Evolutionary conservation across 1,140 invertebrate species (phyloP), one percentile per base, ranked within the genome.

Genomic region (Tetragonula clypearis): DNA sequence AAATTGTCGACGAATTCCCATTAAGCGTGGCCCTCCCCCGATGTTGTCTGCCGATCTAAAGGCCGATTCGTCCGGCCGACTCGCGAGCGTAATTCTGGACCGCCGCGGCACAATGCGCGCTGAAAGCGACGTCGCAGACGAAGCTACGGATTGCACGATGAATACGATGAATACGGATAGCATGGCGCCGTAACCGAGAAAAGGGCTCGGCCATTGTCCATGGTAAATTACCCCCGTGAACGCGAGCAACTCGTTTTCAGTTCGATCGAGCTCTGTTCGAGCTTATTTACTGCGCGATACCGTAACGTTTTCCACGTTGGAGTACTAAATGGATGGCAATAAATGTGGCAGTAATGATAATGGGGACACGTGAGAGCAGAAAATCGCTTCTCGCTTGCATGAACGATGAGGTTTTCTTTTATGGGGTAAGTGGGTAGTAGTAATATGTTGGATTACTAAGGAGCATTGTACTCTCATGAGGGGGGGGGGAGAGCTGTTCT

Each of bases 1-100:
- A 87, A 89, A 90, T 90, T 89, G 88, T 65, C 80, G 76, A 58
- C 85, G 78, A 85, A 86, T 88, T 86, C 87, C 79, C 79, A 90
- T 90, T 90, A 89, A 77, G 60, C 66, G 17, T 35, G 26, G 30
- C 17, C 66, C 68, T 49, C 21, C 76, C 65, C 66, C 78, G 41
- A 8, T 73, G 74, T 86, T 66, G 53, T 77, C 79, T 62, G 23
- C 66, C 80, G 86, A 89, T 89, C 88, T 82, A 82, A 77, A 35
- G 68, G 41, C 58, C 87, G 85, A 87, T 87, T 85, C 84, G 62
- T 68, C 66, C n/a, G 23, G 53, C 62, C 26, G 60, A 72, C 77
- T 76, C 86, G 71, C 88, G 66, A 79, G 71, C 87, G 80, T 89
- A 88, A 89, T 89, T 86, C 58, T 30, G 66, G 21, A 58, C 75